Evolutionary conservation across 2,888 invertebrate genomes (phyloP).

Genomic region (Empis stercorea): DNA sequence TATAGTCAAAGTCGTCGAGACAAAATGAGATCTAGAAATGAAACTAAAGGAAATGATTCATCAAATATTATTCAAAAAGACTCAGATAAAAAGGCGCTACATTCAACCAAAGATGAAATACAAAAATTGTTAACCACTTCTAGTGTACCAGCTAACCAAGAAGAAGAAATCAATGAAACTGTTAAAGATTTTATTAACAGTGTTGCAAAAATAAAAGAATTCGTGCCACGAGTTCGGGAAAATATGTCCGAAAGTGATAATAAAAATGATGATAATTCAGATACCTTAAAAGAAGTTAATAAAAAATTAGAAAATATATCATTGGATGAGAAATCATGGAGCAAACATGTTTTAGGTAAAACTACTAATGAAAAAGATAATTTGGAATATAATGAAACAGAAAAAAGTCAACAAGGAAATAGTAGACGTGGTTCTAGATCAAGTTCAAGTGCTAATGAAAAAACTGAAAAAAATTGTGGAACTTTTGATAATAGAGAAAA

Average conservation of each 20-base stretch:
- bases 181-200: conserved; percentile 21
- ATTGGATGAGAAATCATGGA: conserved; percentile 5
- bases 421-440: not conserved
- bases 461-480: conserved; percentile 3
- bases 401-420: not conserved
- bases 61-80: not conserved
- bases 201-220: conserved; percentile 17
- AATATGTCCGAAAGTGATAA: not conserved
- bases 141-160: not conserved
- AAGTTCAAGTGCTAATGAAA: conserved; percentile 2
- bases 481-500: conserved; percentile 4
- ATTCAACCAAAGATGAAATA: conserved; percentile 8
- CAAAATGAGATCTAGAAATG: conserved; percentile 10
- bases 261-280: not conserved
- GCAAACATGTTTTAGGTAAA: not conserved
- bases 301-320: conserved; percentile 14
- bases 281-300: conserved; percentile 11
- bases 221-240: conserved; percentile 14
- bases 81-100: too few relatives aligned
- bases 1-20: conserved; percentile 22
- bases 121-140: not conserved
- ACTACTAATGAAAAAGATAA: conserved; percentile 8
- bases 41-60: conserved; percentile 2
- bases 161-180: conserved; percentile 15
- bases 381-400: not conserved